phyloP scores from a whole-genome alignment of 2,797 vertebrate genomes.

The Centropyge bicolor region DNA sequence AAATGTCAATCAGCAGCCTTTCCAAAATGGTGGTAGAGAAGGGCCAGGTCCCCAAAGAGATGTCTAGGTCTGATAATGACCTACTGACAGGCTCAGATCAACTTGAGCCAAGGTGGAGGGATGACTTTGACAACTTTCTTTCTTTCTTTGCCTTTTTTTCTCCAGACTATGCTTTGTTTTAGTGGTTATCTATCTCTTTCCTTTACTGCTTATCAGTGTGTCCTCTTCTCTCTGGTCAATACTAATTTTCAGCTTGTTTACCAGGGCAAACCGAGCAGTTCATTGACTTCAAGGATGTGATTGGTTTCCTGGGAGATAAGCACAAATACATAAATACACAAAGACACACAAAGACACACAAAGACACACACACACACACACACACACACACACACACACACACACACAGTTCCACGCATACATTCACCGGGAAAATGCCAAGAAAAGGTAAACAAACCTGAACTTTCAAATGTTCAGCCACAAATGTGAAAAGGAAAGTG shows the following conservation, averaged over 20 bases:
- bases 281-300: constrained; percentile 65
- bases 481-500: constrained; percentile 37
- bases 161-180: constrained; percentile 42
- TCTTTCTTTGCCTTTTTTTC: constrained; percentile 23
- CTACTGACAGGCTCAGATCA: constrained; percentile 73
- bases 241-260: constrained; percentile 68
- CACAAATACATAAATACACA: constrained; percentile 43
- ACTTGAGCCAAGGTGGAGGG: constrained; percentile 49
- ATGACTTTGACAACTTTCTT: constrained; percentile 50
- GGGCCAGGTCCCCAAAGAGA: constrained; percentile 57
- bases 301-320: constrained; percentile 52
- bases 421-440: background rate
- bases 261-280: constrained; percentile 59
- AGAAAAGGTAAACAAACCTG: background rate
- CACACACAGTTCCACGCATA: background rate
- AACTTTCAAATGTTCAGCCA: constrained; percentile 13
- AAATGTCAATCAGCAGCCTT: constrained; percentile 65
- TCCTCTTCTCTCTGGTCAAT: constrained; percentile 60
- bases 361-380: background rate
- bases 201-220: constrained; percentile 54
- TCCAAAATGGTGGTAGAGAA: constrained; percentile 51
- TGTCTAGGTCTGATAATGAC: constrained; percentile 74
- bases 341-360: constrained; percentile 39
- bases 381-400: constrained; percentile 1
- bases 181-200: constrained; percentile 32